Percentiles rank a stretch among this genome's conserved stretches.
These are phyloP conservation scores for Babyrousa celebensis DNA, from an alignment of 2,797 vertebrate species.

Conservation along the genomic window DNA sequence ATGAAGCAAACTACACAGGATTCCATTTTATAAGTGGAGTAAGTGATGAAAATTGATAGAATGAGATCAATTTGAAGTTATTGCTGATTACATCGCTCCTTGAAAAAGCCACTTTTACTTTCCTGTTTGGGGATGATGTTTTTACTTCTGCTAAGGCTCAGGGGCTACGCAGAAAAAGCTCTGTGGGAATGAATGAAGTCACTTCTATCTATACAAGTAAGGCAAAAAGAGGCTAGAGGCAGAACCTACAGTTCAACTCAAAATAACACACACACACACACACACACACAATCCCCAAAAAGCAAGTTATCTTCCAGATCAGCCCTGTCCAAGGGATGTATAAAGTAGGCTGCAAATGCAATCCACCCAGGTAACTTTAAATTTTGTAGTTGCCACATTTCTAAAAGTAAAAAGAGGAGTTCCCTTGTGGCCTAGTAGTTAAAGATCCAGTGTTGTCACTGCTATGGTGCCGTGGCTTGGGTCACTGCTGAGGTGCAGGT, in stretches of 20 bases:
- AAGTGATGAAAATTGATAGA: neutral
- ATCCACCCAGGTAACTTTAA: neutral
- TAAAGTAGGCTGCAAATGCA: slow-evolving; percentile 1
- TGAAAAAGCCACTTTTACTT: slow-evolving; percentile 15
- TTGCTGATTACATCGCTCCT: neutral
- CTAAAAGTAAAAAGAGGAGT: neutral
- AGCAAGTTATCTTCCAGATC: slow-evolving; percentile 55
- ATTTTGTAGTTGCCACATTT: neutral
- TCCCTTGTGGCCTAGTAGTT: too few relatives aligned
- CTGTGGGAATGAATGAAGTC: slow-evolving; percentile 51
- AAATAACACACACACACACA: neutral
- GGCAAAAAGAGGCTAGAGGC: slow-evolving; percentile 17
- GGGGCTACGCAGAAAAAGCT: neutral
- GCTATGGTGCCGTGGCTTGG: too few relatives aligned
- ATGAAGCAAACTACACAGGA: neutral
- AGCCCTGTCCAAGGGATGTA: neutral
- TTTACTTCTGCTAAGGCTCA: neutral
- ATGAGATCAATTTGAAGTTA: neutral
- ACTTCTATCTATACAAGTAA: neutral
- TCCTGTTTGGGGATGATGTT: neutral
- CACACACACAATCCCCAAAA: neutral
- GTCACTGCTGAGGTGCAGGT: too few relatives aligned
- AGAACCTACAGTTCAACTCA: neutral
- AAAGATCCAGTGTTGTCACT: too few relatives aligned
- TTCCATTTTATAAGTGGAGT: neutral